A percentile compares a stretch with the other conserved stretches of the same genome.
Evolutionary conservation across 2,113 vertebrate genomes (phyloP).

Genomic region (Entomyzon cyanotis): DNA sequence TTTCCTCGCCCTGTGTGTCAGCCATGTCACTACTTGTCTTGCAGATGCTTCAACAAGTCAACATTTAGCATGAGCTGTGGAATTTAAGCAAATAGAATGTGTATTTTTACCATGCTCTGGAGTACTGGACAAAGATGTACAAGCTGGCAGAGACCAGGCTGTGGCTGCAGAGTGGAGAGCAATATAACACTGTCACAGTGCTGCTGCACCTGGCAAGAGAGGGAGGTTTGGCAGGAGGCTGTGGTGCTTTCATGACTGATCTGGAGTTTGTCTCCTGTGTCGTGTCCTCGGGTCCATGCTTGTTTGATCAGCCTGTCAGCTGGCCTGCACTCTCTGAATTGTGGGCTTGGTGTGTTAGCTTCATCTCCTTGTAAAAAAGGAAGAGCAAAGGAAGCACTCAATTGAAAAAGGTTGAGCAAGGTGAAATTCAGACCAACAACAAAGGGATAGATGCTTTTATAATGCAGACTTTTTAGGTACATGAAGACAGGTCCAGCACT

Average conservation of each 20-base stretch:
- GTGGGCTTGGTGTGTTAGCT: neutral
- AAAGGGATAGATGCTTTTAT: neutral
- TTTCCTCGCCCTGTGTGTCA: neutral
- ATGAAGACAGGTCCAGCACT: neutral
- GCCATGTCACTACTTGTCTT: neutral
- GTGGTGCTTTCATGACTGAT: neutral
- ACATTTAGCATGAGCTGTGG: neutral
- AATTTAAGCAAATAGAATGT: neutral
- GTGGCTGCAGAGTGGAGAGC: neutral
- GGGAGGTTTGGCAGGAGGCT: neutral
- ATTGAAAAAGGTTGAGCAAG: neutral
- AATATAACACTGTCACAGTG: rapidly evolving
- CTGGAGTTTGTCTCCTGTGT: rapidly evolving
- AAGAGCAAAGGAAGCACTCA: neutral
- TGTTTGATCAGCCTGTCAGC: rapidly evolving
- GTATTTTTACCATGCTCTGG: neutral
- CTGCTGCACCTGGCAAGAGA: neutral
- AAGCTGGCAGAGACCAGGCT: neutral
- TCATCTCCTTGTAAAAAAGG: neutral
- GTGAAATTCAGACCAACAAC: neutral
- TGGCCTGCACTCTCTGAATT: neutral
- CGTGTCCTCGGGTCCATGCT: rapidly evolving
- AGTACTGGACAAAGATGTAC: neutral
- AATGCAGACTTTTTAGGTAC: neutral
- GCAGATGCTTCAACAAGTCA: neutral